Evolutionary conservation across 2,797 vertebrate species (phyloP).

Genomic region (Dendrocincla tyrannina): DNA sequence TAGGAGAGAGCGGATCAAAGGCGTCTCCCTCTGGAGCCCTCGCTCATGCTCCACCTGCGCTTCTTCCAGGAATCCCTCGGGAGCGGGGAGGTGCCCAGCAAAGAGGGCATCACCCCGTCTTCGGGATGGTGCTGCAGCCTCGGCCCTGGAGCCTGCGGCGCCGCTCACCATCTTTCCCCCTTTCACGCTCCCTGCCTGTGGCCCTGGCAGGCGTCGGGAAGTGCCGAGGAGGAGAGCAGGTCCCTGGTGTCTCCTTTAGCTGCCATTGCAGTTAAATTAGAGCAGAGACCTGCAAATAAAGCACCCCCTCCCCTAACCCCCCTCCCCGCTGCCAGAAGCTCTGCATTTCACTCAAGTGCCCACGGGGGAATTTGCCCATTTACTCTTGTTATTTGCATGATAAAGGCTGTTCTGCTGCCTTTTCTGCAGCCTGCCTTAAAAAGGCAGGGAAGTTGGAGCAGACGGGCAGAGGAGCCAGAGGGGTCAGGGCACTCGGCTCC

Average conservation of each 20-base stretch:
- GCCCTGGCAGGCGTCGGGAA: slow-evolving; percentile 58
- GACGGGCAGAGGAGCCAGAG: background rate
- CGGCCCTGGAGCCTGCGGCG: background rate
- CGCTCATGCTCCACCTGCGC: background rate
- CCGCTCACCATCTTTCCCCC: background rate
- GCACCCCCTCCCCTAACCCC: slow-evolving; percentile 72
- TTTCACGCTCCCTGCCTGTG: background rate
- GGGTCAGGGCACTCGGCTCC: background rate
- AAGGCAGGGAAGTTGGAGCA: slow-evolving; percentile 27
- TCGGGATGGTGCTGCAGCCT: too few species aligned
- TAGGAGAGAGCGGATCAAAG: background rate
- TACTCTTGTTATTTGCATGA: slow-evolving; percentile 93
- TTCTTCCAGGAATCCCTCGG: background rate
- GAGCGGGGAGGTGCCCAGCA: background rate
- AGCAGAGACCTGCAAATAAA: slow-evolving; percentile 88
- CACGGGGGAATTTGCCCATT: slow-evolving; percentile 88
- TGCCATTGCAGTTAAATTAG: slow-evolving; percentile 91
- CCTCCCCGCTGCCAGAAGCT: slow-evolving; percentile 79
- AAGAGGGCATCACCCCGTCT: background rate
- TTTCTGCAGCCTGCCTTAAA: slow-evolving; percentile 38
- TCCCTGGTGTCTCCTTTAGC: slow-evolving; percentile 88
- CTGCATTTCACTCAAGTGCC: slow-evolving; percentile 88
- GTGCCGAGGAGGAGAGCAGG: slow-evolving; percentile 82
- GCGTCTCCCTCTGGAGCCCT: background rate
- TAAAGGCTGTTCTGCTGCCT: slow-evolving; percentile 82